A percentile compares a stretch with the other conserved stretches of the same genome.
Conservation (phyloP, 2,113 vertebrate genomes). For the Alexandromys fortis region DNA sequence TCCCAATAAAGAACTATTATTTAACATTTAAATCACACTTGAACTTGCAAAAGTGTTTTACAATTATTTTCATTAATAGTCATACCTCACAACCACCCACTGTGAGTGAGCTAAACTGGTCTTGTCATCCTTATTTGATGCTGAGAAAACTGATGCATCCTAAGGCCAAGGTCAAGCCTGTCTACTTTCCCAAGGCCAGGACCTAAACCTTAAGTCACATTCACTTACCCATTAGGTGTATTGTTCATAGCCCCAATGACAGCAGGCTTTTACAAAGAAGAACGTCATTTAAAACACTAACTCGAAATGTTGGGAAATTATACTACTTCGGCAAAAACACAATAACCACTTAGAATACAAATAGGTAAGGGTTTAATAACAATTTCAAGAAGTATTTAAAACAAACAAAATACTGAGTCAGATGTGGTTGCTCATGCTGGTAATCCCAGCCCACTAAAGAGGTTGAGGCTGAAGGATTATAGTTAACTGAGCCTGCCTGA, state of each 20-base stretch:
- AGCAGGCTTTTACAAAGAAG: constrained; percentile 16
- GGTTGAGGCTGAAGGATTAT: background rate
- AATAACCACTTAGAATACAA: constrained; percentile 16
- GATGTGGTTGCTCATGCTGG: background rate
- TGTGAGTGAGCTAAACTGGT: constrained; percentile 71
- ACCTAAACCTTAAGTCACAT: constrained; percentile 7
- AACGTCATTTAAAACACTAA: background rate
- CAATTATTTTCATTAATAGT: constrained; percentile 79
- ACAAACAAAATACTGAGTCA: background rate
- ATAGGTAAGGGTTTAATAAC: background rate
- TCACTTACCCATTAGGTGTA: constrained; percentile 6
- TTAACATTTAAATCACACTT: constrained; percentile 79
- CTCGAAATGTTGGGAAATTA: background rate
- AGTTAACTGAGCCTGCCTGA: background rate
- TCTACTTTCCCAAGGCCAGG: constrained; percentile 35
- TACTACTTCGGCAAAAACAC: constrained; percentile 12
- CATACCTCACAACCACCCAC: constrained; percentile 72
- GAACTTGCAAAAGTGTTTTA: constrained; percentile 72
- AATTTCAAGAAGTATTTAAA: background rate
- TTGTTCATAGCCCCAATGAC: background rate
- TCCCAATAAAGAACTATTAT: constrained; percentile 77
- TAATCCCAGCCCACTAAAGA: background rate
- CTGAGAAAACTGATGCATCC: constrained; percentile 43
- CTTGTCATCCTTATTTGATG: constrained; percentile 68
- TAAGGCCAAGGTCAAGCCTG: constrained; percentile 66